Percentiles rank a stretch among this genome's conserved stretches.
These are phyloP conservation scores for Hirtodrosophila trivittata DNA, from an alignment of 2,888 invertebrate genomes.

Conservation along the genomic window DNA sequence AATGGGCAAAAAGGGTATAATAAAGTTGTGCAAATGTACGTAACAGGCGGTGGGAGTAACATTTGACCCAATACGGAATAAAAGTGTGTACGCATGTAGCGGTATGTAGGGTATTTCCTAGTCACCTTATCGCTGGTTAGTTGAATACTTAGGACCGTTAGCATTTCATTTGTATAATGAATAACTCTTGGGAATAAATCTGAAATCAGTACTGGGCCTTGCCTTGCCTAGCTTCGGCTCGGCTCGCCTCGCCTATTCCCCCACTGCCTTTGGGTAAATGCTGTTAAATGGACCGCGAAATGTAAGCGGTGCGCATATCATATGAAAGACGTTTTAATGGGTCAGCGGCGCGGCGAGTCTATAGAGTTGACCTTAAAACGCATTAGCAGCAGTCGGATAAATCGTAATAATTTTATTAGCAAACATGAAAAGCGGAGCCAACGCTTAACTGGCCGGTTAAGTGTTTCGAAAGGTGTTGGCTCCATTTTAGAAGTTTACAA, in stretches of 20 bases:
- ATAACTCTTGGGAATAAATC: constrained; percentile 64
- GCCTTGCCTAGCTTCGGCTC: too few species aligned
- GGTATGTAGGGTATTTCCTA: constrained; percentile 16
- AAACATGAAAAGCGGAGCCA: constrained; percentile 59
- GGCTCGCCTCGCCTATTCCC: constrained; percentile 14
- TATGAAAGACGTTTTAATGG: constrained; percentile 60
- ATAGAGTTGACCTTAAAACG: constrained; percentile 69
- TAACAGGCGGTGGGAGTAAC: constrained; percentile 6
- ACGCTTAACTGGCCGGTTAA: constrained; percentile 39
- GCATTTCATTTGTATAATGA: constrained; percentile 47
- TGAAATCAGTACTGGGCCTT: constrained; percentile 46
- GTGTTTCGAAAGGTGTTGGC: constrained; percentile 66
- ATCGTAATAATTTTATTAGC: constrained; percentile 76
- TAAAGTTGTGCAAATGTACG: constrained; percentile 13
- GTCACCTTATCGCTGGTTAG: constrained; percentile 12
- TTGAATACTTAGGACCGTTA: constrained; percentile 6
- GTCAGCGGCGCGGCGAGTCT: constrained; percentile 40
- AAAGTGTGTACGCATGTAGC: constrained; percentile 6
- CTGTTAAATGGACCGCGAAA: constrained; percentile 72
- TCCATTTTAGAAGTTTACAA: constrained; percentile 63
- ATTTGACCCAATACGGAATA: constrained; percentile 1
- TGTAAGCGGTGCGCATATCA: constrained; percentile 62
- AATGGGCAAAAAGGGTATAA: constrained; percentile 21
- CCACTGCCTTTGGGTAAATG: constrained; percentile 6
- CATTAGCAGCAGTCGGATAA: constrained; percentile 68